These are phyloP conservation scores for Anguilla marmorata DNA, from an alignment of 2,797 vertebrate genomes.

Conservation along the genomic window DNA sequence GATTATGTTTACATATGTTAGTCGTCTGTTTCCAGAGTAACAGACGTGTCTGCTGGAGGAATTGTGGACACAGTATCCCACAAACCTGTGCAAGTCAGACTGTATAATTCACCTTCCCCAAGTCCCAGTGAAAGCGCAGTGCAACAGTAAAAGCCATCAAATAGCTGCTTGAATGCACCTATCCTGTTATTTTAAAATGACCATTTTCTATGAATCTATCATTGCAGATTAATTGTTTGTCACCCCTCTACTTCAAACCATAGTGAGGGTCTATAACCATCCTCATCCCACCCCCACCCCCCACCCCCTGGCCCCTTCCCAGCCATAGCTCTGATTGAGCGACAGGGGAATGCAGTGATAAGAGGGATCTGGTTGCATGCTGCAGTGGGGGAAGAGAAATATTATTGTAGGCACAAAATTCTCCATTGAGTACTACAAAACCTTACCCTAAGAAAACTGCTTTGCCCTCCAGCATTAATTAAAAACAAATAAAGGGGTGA, in stretches of 20 bases:
- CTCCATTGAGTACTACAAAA: slow-evolving; percentile 43
- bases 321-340: slow-evolving; percentile 44
- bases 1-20: slow-evolving; percentile 24
- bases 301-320: slow-evolving; percentile 34
- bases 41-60: slow-evolving; percentile 17
- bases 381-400: slow-evolving; percentile 44
- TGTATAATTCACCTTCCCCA: slow-evolving; percentile 12
- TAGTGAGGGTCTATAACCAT: not conserved
- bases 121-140: not conserved
- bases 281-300: not conserved
- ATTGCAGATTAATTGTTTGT: not conserved
- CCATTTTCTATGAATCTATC: not conserved
- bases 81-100: not conserved
- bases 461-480: slow-evolving; percentile 17
- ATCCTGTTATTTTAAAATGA: not conserved
- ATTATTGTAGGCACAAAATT: slow-evolving; percentile 55
- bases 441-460: slow-evolving; percentile 16
- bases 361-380: slow-evolving; percentile 48
- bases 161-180: not conserved
- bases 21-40: slow-evolving; percentile 16
- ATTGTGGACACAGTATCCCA: slow-evolving; percentile 25
- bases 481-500: slow-evolving; percentile 22
- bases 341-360: slow-evolving; percentile 37
- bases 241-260: not conserved
- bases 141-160: not conserved